Evolutionary conservation across 2,113 vertebrate genomes (phyloP).

Genomic region (Rattus rattus): DNA sequence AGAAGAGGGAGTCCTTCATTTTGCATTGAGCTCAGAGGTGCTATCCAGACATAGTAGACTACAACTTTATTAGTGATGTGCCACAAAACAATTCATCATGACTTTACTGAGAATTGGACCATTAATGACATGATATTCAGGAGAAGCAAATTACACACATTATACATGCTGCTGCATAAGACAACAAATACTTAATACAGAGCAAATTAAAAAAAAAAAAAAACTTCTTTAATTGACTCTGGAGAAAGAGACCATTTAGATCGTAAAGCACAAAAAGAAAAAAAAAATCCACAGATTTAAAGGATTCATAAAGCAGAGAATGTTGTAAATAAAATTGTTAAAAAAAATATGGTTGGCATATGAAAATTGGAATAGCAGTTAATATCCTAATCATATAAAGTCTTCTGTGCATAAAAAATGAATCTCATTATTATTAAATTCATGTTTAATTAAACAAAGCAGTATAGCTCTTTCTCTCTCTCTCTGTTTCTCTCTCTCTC

Average conservation of each 20-base stretch:
- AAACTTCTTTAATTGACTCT: not conserved
- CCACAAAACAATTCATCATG: not conserved
- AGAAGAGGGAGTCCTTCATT: too few species aligned
- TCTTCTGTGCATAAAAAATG: not conserved
- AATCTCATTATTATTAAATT: not conserved
- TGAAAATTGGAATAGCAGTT: not conserved
- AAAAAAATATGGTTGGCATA: not conserved
- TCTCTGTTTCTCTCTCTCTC: not conserved
- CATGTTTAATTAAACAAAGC: not conserved
- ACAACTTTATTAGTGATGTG: too few species aligned
- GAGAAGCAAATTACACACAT: not conserved
- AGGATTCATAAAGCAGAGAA: not conserved
- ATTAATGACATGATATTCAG: not conserved
- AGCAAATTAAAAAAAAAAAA: not conserved
- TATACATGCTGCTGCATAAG: not conserved
- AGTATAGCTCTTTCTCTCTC: not conserved
- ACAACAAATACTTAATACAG: not conserved
- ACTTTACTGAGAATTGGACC: not conserved
- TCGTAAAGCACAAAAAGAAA: not conserved
- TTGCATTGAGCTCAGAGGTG: too few species aligned
- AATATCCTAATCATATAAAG: not conserved
- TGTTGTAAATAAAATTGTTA: not conserved
- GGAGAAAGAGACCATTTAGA: not conserved
- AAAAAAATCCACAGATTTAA: not conserved
- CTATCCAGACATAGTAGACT: too few species aligned